phyloP scores from a whole-genome alignment of 1,140 invertebrate genomes.

The Charaxes varanes region DNA sequence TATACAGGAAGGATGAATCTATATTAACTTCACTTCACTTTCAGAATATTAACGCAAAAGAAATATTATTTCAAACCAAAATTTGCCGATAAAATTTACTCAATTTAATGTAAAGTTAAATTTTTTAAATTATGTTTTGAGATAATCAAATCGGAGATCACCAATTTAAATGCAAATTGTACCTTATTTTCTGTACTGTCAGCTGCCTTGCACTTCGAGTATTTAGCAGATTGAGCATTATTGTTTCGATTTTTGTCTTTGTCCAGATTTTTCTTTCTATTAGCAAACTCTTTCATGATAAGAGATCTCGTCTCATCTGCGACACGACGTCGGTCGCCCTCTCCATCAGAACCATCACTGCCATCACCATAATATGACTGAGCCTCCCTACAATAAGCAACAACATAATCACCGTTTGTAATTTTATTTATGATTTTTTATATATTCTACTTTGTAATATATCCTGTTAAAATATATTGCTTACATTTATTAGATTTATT shows the following conservation, averaged over 20 bases:
- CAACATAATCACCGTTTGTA: not conserved
- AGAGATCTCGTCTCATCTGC: conserved; percentile 77
- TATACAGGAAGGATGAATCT: too few relatives aligned
- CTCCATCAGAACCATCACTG: conserved; percentile 63
- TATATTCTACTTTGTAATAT: too few relatives aligned
- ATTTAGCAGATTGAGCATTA: conserved; percentile 45
- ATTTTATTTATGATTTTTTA: too few relatives aligned
- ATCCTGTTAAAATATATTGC: too few relatives aligned
- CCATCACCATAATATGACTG: conserved; percentile 53
- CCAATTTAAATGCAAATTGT: not conserved
- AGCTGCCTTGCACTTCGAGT: conserved; percentile 74
- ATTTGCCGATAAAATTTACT: too few relatives aligned
- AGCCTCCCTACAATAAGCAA: conserved; percentile 32
- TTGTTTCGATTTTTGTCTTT: conserved; percentile 31
- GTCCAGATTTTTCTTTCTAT: conserved; percentile 70
- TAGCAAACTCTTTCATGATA: conserved; percentile 81
- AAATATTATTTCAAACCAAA: too few relatives aligned
- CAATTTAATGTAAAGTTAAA: too few relatives aligned
- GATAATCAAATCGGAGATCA: not conserved
- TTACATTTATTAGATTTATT: too few relatives aligned
- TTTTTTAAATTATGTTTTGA: not conserved
- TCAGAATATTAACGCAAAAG: too few relatives aligned
- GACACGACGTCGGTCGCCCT: conserved; percentile 66
- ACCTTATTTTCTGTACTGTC: conserved; percentile 81
- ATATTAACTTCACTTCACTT: too few relatives aligned